A percentile compares a stretch with the other conserved stretches of the same genome.
phyloP scores from a whole-genome alignment of 2,113 vertebrate genomes.

The Aegithalos caudatus region DNA sequence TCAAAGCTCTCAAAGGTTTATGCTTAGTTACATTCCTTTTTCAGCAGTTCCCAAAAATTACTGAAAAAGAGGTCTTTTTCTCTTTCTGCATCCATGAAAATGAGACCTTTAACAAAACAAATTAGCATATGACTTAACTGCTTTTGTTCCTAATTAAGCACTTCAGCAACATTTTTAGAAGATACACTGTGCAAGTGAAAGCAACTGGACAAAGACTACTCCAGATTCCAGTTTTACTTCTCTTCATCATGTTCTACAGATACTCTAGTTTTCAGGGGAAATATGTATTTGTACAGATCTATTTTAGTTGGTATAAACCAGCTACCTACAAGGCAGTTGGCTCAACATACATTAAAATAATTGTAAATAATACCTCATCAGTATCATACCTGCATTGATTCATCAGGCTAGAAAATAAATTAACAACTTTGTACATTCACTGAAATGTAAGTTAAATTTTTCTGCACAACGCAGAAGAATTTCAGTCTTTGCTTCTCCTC shows the following conservation, averaged over 20 bases:
- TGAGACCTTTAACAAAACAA: neutral
- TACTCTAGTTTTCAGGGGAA: neutral
- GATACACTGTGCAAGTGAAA: neutral
- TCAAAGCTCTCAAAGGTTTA: neutral
- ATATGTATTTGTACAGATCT: rapidly evolving
- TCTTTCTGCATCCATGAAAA: neutral
- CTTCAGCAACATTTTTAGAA: neutral
- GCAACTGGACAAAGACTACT: neutral
- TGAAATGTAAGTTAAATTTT: neutral
- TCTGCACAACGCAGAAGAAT: neutral
- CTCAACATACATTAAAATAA: neutral
- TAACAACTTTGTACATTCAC: neutral
- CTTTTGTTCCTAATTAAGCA: neutral
- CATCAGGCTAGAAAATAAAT: neutral
- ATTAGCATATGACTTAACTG: neutral
- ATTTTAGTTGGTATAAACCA: neutral
- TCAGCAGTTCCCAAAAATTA: neutral
- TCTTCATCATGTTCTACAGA: neutral
- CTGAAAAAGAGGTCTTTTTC: neutral
- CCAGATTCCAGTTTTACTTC: neutral
- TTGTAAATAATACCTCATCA: neutral
- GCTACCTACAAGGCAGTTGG: neutral
- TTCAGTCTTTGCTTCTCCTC: neutral
- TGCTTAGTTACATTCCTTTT: neutral
- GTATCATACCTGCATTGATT: neutral